These are phyloP conservation scores for Lichenostomus cassidix DNA, from an alignment of 2,113 vertebrate species.

Conservation along the genomic window DNA sequence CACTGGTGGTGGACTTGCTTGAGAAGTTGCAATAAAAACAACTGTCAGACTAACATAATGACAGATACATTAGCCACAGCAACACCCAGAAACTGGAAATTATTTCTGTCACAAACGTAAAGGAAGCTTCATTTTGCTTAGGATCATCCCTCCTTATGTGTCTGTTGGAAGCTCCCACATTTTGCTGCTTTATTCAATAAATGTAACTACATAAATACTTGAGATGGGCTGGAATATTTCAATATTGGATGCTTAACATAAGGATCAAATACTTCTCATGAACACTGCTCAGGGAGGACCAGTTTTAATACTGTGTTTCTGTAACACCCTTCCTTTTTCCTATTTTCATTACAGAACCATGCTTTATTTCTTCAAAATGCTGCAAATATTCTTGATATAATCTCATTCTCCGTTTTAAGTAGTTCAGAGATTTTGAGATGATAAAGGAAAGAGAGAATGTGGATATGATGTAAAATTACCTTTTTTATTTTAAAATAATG, in stretches of 20 bases:
- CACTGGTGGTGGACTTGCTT: conserved; percentile 35
- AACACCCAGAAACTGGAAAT: background rate
- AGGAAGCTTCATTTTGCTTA: background rate
- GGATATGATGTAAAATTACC: background rate
- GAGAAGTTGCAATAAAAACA: conserved; percentile 8
- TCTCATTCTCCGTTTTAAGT: background rate
- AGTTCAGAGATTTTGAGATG: background rate
- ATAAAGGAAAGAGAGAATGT: background rate
- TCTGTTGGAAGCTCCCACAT: background rate
- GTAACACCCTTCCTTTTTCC: background rate
- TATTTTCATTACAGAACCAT: background rate
- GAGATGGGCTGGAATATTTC: background rate
- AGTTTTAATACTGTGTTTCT: background rate
- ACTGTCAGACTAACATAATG: background rate
- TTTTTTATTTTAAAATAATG: background rate
- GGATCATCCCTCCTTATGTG: background rate
- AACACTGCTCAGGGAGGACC: background rate
- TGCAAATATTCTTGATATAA: background rate
- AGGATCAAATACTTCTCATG: background rate
- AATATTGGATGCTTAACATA: background rate
- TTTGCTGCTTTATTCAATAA: background rate
- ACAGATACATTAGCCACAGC: background rate
- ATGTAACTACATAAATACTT: background rate
- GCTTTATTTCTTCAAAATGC: background rate
- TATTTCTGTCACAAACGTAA: background rate